Evolutionary conservation across 2,888 invertebrate species (phyloP), one percentile per base, ranked within the genome.

Genomic region (Tetheella fluctuosa): DNA sequence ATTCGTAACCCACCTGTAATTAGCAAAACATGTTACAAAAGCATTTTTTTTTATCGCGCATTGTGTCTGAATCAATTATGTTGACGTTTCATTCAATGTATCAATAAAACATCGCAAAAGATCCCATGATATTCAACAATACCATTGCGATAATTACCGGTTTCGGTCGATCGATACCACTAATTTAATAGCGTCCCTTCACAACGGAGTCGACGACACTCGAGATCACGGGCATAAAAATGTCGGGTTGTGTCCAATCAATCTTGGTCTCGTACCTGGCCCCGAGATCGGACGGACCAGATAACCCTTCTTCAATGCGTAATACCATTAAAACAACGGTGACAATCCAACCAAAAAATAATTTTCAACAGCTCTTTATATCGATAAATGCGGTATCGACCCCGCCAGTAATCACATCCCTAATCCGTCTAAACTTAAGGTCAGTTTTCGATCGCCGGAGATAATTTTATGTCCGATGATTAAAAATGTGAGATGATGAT

Each of bases 321-420:
- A 92, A 91, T 91, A 85, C 91, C 93, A 93, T 92, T 93, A 92
- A 93, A 91, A 91, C 93, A 93, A 92, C 92, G 91, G 92, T 92
- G 93, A 93, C 93, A 92, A 91, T 90, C 86, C 86, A 79, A 89
- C 88, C 88, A 91, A 91, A 91, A 91, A 91, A 89, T 87, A 84
- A 86, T 90, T 89, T 90, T 88, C 88, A 90, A 91, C 90, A 90
- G 89, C 86, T 90, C 85, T 85, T 84, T 83, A 84, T 82, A 84
- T 81, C 83, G 76, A 77, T 76, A 68, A 78, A 76, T 67, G 64
- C 65, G 60, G 58, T 65, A 63, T 57, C 61, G 61, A 54, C 63
- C 60, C 54, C 30, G 58, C 58, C 42, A 58, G 59, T 64, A 83
- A 65, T 83, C 69, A 64, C 73, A 68, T 70, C 84, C 73, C 79